These are phyloP conservation scores for Xyrichtys novacula DNA, from an alignment of 2,797 vertebrate genomes.

Conservation along the genomic window DNA sequence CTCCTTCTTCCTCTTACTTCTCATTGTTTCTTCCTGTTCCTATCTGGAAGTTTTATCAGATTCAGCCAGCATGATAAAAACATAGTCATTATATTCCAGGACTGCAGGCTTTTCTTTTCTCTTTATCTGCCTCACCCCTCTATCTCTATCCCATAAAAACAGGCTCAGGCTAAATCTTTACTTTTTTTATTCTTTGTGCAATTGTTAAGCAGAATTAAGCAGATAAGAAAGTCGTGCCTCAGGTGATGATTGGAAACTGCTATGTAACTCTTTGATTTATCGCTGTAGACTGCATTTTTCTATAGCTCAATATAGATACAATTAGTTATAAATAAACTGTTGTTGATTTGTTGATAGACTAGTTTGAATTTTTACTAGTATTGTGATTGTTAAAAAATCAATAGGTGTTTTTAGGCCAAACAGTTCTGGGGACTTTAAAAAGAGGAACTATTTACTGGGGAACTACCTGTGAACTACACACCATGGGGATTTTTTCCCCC, in stretches of 20 bases:
- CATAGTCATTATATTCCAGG: conserved; percentile 54
- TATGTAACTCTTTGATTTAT: neutral
- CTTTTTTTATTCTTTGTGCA: conserved; percentile 18
- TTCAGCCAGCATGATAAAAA: conserved; percentile 48
- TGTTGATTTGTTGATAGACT: neutral
- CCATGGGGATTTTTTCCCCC: too few species aligned
- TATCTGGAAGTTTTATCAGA: conserved; percentile 50
- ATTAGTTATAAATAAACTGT: neutral
- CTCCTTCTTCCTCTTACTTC: conserved; percentile 29
- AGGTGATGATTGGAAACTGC: conserved; percentile 22
- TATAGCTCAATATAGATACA: neutral
- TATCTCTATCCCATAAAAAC: conserved; percentile 35
- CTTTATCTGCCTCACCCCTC: conserved; percentile 37
- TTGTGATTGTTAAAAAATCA: too few species aligned
- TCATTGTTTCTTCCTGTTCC: conserved; percentile 12
- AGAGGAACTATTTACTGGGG: too few species aligned
- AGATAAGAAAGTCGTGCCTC: conserved; percentile 31
- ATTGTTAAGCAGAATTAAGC: conserved; percentile 36
- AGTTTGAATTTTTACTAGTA: neutral
- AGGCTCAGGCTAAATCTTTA: conserved; percentile 24
- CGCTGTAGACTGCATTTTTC: neutral
- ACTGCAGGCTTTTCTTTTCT: conserved; percentile 29
- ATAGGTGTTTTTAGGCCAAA: too few species aligned
- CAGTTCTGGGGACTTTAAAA: too few species aligned
- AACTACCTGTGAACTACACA: too few species aligned